A percentile compares a stretch with the other conserved stretches of the same genome.
phyloP scores from a whole-genome alignment of 2,888 invertebrate genomes.

The Corythucha ciliata region DNA sequence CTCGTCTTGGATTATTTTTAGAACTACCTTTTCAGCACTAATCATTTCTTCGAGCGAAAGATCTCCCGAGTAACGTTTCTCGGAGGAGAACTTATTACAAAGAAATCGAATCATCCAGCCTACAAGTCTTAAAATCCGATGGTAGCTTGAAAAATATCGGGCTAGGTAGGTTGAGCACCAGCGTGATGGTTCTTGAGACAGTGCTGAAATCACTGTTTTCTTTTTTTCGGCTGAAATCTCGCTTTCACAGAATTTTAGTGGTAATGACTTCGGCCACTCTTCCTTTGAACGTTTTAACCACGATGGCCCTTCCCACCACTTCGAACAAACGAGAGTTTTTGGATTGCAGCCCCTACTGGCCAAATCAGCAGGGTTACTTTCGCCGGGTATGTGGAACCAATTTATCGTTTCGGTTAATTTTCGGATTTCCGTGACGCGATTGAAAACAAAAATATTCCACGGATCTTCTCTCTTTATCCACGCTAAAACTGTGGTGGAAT shows the following conservation, averaged over 20 bases:
- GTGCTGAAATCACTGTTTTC: slow-evolving; percentile 3
- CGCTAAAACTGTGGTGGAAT: slow-evolving; percentile 35
- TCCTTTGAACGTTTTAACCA: slow-evolving; percentile 34
- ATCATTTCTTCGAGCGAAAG: background rate
- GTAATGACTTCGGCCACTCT: slow-evolving; percentile 32
- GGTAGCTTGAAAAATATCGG: background rate
- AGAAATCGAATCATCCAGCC: background rate
- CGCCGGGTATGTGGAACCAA: slow-evolving; percentile 38
- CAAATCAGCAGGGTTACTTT: slow-evolving; percentile 31
- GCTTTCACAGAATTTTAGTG: background rate
- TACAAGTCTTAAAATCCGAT: background rate
- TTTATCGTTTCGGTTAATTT: slow-evolving; percentile 27
- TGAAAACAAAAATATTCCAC: slow-evolving; percentile 30
- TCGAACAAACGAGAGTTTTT: slow-evolving; percentile 32
- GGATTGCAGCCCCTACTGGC: slow-evolving; percentile 35
- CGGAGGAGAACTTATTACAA: background rate
- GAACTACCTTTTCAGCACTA: background rate
- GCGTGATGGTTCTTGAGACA: background rate
- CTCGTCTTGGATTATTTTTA: slow-evolving; percentile 1
- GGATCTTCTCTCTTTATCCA: slow-evolving; percentile 35
- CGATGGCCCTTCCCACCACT: slow-evolving; percentile 39
- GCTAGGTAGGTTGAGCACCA: background rate
- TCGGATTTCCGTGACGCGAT: slow-evolving; percentile 12
- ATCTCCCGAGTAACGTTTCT: background rate
- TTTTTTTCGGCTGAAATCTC: slow-evolving; percentile 12